Evolutionary conservation across 1,140 invertebrate genomes (phyloP).

Genomic region (Trigoniulus corallinus): DNA sequence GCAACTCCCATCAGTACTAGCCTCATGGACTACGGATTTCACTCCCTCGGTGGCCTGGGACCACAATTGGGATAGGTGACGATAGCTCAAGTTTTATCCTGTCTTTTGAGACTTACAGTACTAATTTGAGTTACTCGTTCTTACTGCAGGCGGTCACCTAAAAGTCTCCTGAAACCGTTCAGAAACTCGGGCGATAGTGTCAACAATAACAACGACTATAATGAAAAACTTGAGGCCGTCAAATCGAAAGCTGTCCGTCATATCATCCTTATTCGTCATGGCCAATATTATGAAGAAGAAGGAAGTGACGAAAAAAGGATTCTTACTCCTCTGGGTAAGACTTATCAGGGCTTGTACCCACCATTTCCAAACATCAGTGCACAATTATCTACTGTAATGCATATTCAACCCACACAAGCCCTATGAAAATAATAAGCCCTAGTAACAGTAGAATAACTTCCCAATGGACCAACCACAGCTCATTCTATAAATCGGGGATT

Average conservation of each 20-base stretch:
- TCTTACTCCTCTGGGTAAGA: constrained; percentile 58
- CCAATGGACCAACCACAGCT: too few species aligned
- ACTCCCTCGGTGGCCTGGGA: neutral
- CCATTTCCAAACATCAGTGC: too few species aligned
- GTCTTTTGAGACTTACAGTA: neutral
- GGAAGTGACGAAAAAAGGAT: constrained; percentile 50
- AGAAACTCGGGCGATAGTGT: neutral
- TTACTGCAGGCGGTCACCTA: neutral
- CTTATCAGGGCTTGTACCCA: too few species aligned
- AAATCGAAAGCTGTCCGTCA: constrained; percentile 59
- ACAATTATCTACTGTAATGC: too few species aligned
- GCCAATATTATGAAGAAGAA: constrained; percentile 70
- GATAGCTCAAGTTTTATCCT: neutral
- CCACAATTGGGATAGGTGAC: neutral
- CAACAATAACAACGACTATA: neutral
- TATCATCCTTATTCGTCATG: constrained; percentile 82
- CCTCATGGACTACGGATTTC: neutral
- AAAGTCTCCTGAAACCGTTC: neutral
- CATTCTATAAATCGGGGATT: too few species aligned
- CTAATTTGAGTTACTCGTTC: neutral
- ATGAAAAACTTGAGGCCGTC: constrained; percentile 15
- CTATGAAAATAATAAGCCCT: too few species aligned
- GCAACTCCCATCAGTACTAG: neutral
- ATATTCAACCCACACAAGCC: too few species aligned
- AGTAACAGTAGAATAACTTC: too few species aligned